Evolutionary conservation across 2,888 invertebrate genomes (phyloP).

Genomic region (Drosophila leonis): DNA sequence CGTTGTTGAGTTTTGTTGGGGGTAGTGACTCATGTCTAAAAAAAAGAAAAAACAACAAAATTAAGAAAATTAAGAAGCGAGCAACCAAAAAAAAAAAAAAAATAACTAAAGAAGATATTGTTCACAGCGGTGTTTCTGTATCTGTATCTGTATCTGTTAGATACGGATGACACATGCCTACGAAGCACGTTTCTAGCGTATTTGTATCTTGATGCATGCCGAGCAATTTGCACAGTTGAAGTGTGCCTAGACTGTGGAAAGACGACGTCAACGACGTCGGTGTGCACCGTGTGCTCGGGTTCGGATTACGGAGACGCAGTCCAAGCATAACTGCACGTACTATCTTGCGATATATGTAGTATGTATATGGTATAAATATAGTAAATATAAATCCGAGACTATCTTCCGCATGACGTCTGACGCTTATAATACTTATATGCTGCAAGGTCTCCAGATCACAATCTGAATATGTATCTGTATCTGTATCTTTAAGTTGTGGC

Average conservation of each 20-base stretch:
- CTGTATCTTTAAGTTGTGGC: conserved; percentile 1
- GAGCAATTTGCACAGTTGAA: conserved; percentile 75
- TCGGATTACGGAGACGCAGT: conserved; percentile 66
- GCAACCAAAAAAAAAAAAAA: conserved; percentile 10
- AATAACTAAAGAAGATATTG: conserved; percentile 21
- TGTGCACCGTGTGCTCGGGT: conserved; percentile 52
- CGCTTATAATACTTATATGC: conserved; percentile 10
- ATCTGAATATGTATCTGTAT: conserved; percentile 4
- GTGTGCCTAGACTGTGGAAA: conserved; percentile 79
- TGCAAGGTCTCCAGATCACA: background rate
- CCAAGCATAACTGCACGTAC: conserved; percentile 78
- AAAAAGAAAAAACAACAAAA: conserved; percentile 35
- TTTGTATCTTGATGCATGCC: conserved; percentile 61
- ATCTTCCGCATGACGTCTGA: conserved; percentile 71
- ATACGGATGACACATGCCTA: conserved; percentile 70
- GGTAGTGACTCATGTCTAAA: conserved; percentile 70
- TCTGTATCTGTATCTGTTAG: conserved; percentile 63
- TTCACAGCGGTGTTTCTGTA: conserved; percentile 29
- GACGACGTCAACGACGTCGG: conserved; percentile 63
- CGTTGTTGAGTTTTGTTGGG: conserved; percentile 50
- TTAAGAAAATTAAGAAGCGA: conserved; percentile 33
- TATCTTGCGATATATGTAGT: conserved; percentile 42
- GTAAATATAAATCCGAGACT: conserved; percentile 32
- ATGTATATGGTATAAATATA: conserved; percentile 17
- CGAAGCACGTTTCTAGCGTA: conserved; percentile 65